Base-by-base conservation (phyloP, 2,797 vertebrate genomes). In the Coracias cyanogaster region DNA sequence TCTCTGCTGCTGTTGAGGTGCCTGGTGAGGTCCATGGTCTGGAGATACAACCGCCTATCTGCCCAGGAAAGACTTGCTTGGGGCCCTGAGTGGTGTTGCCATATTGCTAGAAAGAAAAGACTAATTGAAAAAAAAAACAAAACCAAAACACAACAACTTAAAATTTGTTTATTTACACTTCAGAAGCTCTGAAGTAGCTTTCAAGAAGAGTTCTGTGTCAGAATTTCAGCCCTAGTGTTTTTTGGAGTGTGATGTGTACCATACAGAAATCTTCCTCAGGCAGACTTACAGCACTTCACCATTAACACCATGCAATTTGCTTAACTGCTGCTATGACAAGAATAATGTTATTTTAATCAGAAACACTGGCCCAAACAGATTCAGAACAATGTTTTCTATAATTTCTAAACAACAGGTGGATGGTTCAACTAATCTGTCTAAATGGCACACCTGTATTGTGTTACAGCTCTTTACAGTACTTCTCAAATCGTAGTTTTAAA, bases 381-480 rank as follows among this genome's bases (percentile, higher is more conserved):
- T 87, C 86, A 87, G 62, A 89, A 29, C 45, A 86, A 74, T 48
- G 25, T 86, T 92, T 96, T 89, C 28, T 31, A 39, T 21, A 71
- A 58, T 94, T 65, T 95, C 83, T 76, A 89, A 86, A 86, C 43
- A 93, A 51, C 1, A 6, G 26, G 86, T 91, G 95, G 94, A 84
- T 39, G 39, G 29, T 16, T 73, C 45, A 85, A 70, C 58, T 94
- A 78, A 80, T 93, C 51, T 80, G 41, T 85, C 76, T 93, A 90
- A 84, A 94, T 82, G 71, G 37, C 58, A 83, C 7, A 88, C 37
- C 57, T 93, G 28, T 66, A 67, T 61, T 78, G 12, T 12, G 29
- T 91, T 87, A 83, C 39, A 94, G 78, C 13, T 79, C 78, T 91
- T 86, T 86, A 73, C n/a, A 77, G 74, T 83, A 87, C 35, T 88